Evolutionary conservation across 2,888 invertebrate species (phyloP).

Genomic region (Taphrorychus bicolor): DNA sequence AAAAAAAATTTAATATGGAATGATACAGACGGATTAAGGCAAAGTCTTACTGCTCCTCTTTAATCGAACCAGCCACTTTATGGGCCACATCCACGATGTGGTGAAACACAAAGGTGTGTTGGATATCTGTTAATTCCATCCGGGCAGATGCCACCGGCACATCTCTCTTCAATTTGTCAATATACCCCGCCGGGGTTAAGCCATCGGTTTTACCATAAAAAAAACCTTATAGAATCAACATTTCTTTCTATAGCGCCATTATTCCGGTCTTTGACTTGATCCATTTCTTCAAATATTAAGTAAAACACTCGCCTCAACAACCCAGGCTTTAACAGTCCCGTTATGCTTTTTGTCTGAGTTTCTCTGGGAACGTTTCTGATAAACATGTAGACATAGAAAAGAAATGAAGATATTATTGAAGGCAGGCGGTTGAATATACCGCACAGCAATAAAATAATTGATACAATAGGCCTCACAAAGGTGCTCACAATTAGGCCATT

Average conservation of each 20-base stretch:
- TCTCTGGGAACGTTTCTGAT: conserved; percentile 64
- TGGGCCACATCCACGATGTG: conserved; percentile 66
- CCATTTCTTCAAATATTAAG: conserved; percentile 83
- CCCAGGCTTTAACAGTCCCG: conserved; percentile 66
- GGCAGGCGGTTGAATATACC: conserved; percentile 67
- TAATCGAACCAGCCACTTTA: conserved; percentile 53
- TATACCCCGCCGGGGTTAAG: conserved; percentile 83
- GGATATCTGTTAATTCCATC: conserved; percentile 65
- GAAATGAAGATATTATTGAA: conserved; percentile 58
- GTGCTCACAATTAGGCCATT: conserved; percentile 77
- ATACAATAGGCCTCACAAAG: conserved; percentile 64
- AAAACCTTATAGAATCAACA: conserved; percentile 72
- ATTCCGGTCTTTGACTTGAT: conserved; percentile 73
- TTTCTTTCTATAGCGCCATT: conserved; percentile 65
- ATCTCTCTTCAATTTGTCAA: conserved; percentile 67
- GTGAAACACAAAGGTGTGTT: conserved; percentile 84
- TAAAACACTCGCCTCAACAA: conserved; percentile 71
- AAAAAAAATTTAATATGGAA: no score
- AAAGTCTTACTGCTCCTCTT: no score
- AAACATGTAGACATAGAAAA: conserved; percentile 66
- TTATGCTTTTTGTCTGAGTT: conserved; percentile 61
- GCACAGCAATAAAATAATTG: conserved; percentile 60
- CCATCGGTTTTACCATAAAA: conserved; percentile 82
- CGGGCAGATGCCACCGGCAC: conserved; percentile 70
- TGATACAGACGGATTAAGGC: no score